A percentile compares a stretch with the other conserved stretches of the same genome.
These are phyloP conservation scores for Helostoma temminkii DNA, from an alignment of 2,797 vertebrate species.

Conservation along the genomic window DNA sequence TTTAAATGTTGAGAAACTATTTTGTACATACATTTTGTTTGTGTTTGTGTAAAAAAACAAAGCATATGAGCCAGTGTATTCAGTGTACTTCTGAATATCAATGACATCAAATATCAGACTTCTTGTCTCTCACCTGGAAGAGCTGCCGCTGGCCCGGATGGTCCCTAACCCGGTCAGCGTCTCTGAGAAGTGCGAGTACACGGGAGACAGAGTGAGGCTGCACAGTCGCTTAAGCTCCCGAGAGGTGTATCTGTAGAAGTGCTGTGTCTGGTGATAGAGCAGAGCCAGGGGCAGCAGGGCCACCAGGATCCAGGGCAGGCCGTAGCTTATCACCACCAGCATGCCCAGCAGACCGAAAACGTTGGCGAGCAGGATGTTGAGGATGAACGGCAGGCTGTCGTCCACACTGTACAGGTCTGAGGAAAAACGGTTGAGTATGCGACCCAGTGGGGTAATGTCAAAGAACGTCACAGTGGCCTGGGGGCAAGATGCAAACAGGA, in stretches of 20 bases:
- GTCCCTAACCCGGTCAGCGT: constrained; percentile 91
- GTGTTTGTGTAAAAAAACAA: background rate
- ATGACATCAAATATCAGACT: too few species aligned
- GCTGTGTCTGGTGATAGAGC: constrained; percentile 89
- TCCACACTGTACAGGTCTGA: constrained; percentile 93
- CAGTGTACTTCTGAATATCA: background rate
- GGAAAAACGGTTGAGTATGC: constrained; percentile 95
- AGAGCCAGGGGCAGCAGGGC: constrained; percentile 86
- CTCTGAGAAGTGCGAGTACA: constrained; percentile 97
- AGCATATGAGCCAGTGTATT: too few species aligned
- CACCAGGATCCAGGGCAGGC: constrained; percentile 91
- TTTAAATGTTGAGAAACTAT: too few species aligned
- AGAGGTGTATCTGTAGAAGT: constrained; percentile 90
- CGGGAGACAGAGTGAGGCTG: constrained; percentile 93
- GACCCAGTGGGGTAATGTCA: constrained; percentile 90
- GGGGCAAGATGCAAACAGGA: background rate
- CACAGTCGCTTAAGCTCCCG: constrained; percentile 93
- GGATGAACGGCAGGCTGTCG: constrained; percentile 92
- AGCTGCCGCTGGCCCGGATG: constrained; percentile 88
- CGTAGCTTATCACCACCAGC: constrained; percentile 89
- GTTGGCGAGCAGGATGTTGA: constrained; percentile 94
- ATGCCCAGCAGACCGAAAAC: constrained; percentile 87
- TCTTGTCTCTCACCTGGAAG: constrained; percentile 82
- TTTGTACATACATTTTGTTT: too few species aligned
- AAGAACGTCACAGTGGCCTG: constrained; percentile 94